These are phyloP conservation scores for Tolypeutes matacus DNA, from an alignment of 2,797 vertebrate species.

Conservation along the genomic window DNA sequence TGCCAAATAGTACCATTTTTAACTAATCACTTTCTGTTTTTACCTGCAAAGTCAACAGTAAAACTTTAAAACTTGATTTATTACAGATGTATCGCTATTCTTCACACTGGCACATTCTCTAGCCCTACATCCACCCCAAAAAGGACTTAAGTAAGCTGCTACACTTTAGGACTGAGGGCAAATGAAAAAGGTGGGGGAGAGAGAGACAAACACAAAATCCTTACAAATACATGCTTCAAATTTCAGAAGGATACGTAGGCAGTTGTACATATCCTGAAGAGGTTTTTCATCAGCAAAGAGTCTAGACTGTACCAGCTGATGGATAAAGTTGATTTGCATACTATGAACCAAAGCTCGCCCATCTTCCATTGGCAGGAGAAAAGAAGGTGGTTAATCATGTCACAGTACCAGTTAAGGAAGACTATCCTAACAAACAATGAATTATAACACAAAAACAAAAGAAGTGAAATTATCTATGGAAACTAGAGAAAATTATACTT, in stretches of 20 bases:
- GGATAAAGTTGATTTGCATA: constrained; percentile 99
- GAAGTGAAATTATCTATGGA: constrained; percentile 35
- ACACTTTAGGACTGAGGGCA: constrained; percentile 30
- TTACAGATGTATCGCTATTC: not conserved
- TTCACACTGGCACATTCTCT: constrained; percentile 36
- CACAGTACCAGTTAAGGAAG: constrained; percentile 27
- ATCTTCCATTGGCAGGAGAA: constrained; percentile 89
- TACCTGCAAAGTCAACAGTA: constrained; percentile 41
- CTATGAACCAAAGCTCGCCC: constrained; percentile 97
- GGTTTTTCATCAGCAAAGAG: constrained; percentile 99
- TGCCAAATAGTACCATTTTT: constrained; percentile 55
- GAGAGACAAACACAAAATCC: constrained; percentile 46
- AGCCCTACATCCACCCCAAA: constrained; percentile 1
- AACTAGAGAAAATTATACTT: constrained; percentile 48
- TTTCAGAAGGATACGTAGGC: constrained; percentile 96
- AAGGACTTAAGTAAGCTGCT: not conserved
- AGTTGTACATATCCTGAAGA: constrained; percentile 99
- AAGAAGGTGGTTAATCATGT: constrained; percentile 72
- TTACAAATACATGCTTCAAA: constrained; percentile 57
- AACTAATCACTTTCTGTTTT: constrained; percentile 34
- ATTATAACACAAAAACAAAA: not conserved
- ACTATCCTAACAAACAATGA: not conserved
- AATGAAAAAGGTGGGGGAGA: not conserved
- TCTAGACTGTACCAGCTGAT: constrained; percentile 98
- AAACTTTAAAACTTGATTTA: constrained; percentile 55